A percentile compares a stretch with the other conserved stretches of the same genome.
phyloP scores from a whole-genome alignment of 2,113 vertebrate genomes.

The Bucco capensis region DNA sequence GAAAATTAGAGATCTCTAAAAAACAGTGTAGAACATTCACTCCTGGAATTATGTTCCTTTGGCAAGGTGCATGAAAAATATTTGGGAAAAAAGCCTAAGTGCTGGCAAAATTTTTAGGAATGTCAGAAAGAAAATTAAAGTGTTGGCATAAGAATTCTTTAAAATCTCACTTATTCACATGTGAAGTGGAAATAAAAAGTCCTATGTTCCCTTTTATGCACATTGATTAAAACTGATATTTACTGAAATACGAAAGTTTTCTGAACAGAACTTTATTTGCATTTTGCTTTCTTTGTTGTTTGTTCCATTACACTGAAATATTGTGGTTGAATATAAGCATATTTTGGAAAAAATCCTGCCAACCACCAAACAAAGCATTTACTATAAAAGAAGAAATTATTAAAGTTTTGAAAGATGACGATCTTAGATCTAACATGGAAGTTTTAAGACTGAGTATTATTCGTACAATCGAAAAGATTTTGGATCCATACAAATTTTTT shows the following conservation, averaged over 20 bases:
- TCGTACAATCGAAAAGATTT: conserved; percentile 56
- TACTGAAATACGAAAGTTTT: conserved; percentile 59
- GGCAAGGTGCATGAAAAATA: conserved; percentile 75
- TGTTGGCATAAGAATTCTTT: conserved; percentile 74
- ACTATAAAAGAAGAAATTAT: conserved; percentile 55
- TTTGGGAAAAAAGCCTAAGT: conserved; percentile 56
- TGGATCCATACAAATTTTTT: conserved; percentile 1
- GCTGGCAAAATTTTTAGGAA: conserved; percentile 75
- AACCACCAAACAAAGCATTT: not conserved
- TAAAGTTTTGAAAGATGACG: conserved; percentile 73
- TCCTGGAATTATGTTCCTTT: conserved; percentile 75
- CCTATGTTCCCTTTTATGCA: conserved; percentile 70
- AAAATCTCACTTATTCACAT: conserved; percentile 71
- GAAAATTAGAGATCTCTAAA: conserved; percentile 56
- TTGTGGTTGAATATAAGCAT: conserved; percentile 61
- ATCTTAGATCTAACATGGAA: conserved; percentile 41
- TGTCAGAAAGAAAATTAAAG: conserved; percentile 71
- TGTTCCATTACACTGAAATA: conserved; percentile 68
- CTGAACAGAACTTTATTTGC: conserved; percentile 55
- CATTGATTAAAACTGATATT: conserved; percentile 68
- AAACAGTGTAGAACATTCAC: conserved; percentile 66
- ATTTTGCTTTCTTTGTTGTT: conserved; percentile 67
- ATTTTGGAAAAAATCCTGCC: conserved; percentile 2
- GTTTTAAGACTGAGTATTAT: conserved; percentile 73
- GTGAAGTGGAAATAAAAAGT: conserved; percentile 74